A percentile compares a stretch with the other conserved stretches of the same genome.
phyloP scores from a whole-genome alignment of 2,113 vertebrate genomes.

The Bujurquina vittata region DNA sequence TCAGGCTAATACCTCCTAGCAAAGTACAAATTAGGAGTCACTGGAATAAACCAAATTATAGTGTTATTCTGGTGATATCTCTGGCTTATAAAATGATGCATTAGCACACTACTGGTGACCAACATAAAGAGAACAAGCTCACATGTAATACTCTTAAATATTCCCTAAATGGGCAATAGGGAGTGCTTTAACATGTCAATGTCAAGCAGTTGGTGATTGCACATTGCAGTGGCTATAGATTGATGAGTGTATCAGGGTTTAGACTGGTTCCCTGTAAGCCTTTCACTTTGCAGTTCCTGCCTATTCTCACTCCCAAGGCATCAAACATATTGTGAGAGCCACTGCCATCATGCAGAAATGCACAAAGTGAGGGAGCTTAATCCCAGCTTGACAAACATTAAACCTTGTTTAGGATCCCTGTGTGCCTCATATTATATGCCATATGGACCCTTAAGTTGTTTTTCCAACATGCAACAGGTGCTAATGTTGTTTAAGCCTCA shows the following conservation, averaged over 20 bases:
- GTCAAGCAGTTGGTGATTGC: not conserved
- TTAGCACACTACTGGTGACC: not conserved
- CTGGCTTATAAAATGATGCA: not conserved
- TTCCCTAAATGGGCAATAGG: not conserved
- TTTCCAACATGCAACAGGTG: not conserved
- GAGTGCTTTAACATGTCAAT: not conserved
- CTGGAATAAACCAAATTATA: not conserved
- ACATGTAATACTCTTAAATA: not conserved
- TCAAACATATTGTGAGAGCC: not conserved
- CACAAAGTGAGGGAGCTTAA: not conserved
- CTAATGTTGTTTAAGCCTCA: not conserved
- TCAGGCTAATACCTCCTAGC: slow-evolving; percentile 6
- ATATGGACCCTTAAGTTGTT: not conserved
- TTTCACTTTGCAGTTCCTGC: not conserved
- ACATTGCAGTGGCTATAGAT: not conserved
- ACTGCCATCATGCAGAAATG: not conserved
- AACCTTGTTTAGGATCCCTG: not conserved
- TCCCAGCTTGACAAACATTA: not conserved
- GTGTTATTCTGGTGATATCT: not conserved
- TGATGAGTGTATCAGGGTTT: not conserved
- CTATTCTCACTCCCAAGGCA: not conserved
- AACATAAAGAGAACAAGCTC: not conserved
- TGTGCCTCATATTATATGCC: not conserved
- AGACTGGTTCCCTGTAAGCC: not conserved
- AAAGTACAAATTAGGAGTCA: not conserved